Percentiles rank a stretch among this genome's conserved stretches.
These are phyloP conservation scores for Serinus canaria DNA, from an alignment of 2,113 vertebrate genomes.

Conservation along the genomic window DNA sequence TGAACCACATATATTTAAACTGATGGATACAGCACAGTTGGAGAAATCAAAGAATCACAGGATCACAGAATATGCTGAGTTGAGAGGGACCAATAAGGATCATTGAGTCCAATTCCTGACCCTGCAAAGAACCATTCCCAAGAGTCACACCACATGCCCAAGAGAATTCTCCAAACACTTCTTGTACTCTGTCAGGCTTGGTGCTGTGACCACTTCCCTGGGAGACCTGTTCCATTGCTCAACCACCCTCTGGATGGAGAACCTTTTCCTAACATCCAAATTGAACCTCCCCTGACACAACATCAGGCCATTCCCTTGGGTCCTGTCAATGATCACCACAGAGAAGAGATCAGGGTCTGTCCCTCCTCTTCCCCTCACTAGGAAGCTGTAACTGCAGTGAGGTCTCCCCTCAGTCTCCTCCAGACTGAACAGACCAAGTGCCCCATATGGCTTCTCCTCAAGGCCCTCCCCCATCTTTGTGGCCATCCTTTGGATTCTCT, in stretches of 20 bases:
- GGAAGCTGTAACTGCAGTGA: not conserved
- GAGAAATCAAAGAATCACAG: not conserved
- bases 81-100: not conserved
- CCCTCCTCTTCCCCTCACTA: not conserved
- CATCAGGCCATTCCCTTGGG: fast-evolving
- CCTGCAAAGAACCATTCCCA: not conserved
- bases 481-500: not conserved
- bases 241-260: fast-evolving
- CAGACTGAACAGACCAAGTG: not conserved
- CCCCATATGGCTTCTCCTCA: fast-evolving
- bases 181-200: not conserved
- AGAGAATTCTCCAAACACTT: not conserved
- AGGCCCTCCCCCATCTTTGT: not conserved
- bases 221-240: fast-evolving
- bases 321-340: not conserved
- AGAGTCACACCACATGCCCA: fast-evolving
- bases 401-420: not conserved
- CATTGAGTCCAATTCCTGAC: fast-evolving
- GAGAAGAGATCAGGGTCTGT: not conserved
- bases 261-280: not conserved
- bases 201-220: not conserved
- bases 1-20: not conserved
- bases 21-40: not conserved
- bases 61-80: not conserved
- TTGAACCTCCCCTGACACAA: fast-evolving